Evolutionary conservation across 2,797 vertebrate genomes (phyloP), one percentile per base, ranked within the genome.

Genomic region (Otolemur crassicaudatus): DNA sequence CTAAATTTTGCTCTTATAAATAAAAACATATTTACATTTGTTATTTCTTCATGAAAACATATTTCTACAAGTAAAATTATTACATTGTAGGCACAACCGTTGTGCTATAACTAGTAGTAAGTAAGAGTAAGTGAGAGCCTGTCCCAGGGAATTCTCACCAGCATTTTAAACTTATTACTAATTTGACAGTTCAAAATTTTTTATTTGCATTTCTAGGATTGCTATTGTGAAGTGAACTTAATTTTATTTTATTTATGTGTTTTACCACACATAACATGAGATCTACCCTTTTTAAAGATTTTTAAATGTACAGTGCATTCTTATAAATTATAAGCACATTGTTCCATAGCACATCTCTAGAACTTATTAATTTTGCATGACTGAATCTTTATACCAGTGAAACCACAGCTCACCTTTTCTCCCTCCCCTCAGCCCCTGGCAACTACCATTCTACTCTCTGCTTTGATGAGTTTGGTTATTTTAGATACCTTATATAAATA

Each of bases 141-240:
- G 70, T 90, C 95, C 88, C 29, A 13, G 53, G 92, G 79, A 85
- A 70, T 37, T 60, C 91, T 80, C 46, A 22, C n/a, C n/a, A 81
- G 77, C 63, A 43, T 80, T 90, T 94, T 94, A 12, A 87, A 92
- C 80, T 70, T 40, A 46, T 77, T 73, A 56, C 89, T 85, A 69
- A 88, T 92, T 80, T 95, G 95, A 97, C 86, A 95, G 90, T 77
- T 92, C 82, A 76, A 87, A 56, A 79, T 81, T 87, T 93, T 94
- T 90, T 77, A 72, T 94, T 86, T 95, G 83, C 67, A 60, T 92
- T 58, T 87, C 72, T 84, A 69, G 94, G 58, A 80, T 88, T 95
- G 22, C 12, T 77, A 29, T 84, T 93, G 25, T 90, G 61, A 94
- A 22, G 14, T 81, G 3, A n/a, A 25, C 46, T 91, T 46, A 65